These are phyloP conservation scores for Numida meleagris DNA, from an alignment of 2,113 vertebrate genomes.

Conservation along the genomic window DNA sequence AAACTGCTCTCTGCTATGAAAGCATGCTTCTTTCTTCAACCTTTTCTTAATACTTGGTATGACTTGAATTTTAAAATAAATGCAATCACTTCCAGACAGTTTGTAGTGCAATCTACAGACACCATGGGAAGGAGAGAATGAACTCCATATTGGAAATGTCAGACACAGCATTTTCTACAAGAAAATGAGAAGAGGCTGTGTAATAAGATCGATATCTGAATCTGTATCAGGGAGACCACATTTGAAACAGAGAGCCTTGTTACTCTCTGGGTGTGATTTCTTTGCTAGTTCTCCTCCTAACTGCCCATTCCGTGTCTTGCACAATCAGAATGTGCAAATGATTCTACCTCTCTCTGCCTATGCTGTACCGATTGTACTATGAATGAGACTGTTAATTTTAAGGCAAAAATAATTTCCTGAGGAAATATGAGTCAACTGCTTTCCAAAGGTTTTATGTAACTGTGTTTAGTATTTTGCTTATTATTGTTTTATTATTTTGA, in stretches of 20 bases:
- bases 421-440: neutral
- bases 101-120: neutral
- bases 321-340: neutral
- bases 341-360: neutral
- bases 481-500: neutral
- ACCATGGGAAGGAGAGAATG: neutral
- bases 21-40: neutral
- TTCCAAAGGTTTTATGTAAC: neutral
- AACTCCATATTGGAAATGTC: neutral
- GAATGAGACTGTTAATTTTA: neutral
- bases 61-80: neutral
- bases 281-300: neutral
- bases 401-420: neutral
- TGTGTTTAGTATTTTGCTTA: neutral
- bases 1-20: neutral
- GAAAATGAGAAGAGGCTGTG: neutral
- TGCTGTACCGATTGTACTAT: neutral
- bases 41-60: neutral
- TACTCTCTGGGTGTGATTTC: neutral
- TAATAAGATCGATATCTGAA: rapidly evolving
- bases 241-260: neutral
- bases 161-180: neutral
- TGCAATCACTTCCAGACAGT: neutral
- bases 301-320: neutral
- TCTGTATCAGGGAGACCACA: neutral